These are phyloP conservation scores for Catonia carolina DNA, from an alignment of 2,888 invertebrate genomes.

Conservation along the genomic window DNA sequence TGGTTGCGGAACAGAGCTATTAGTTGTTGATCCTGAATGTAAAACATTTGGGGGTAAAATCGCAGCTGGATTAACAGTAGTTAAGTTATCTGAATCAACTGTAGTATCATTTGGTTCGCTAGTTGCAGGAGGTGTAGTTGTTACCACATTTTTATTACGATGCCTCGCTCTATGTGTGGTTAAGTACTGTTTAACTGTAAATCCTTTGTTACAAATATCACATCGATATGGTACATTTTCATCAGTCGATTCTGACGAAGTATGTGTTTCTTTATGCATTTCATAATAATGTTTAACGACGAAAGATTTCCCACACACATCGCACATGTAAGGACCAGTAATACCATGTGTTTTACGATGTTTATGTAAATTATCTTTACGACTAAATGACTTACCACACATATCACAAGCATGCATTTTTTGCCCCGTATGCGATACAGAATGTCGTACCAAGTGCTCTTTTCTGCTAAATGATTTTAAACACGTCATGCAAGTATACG, in stretches of 20 bases:
- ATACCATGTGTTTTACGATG: constrained; percentile 54
- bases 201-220: constrained; percentile 51
- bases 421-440: constrained; percentile 57
- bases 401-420: constrained; percentile 41
- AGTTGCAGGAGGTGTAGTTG: too few species aligned
- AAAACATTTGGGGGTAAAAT: too few species aligned
- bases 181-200: constrained; percentile 56
- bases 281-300: constrained; percentile 59
- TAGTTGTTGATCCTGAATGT: too few species aligned
- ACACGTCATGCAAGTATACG: constrained; percentile 58
- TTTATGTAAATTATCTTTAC: constrained; percentile 51
- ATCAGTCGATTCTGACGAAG: constrained; percentile 21
- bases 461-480: constrained; percentile 61
- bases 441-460: constrained; percentile 59
- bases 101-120: too few species aligned
- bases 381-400: constrained; percentile 41
- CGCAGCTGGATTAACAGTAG: too few species aligned
- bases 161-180: constrained; percentile 54
- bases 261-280: constrained; percentile 48
- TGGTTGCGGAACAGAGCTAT: too few species aligned
- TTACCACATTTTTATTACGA: constrained; percentile 9
- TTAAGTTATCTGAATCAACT: too few species aligned
- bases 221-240: constrained; percentile 47
- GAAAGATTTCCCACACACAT: constrained; percentile 58
- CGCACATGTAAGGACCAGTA: constrained; percentile 54